Evolutionary conservation across 64 coral and sea anemone species (phyloP).

Genomic region (Acropora tenuis): DNA sequence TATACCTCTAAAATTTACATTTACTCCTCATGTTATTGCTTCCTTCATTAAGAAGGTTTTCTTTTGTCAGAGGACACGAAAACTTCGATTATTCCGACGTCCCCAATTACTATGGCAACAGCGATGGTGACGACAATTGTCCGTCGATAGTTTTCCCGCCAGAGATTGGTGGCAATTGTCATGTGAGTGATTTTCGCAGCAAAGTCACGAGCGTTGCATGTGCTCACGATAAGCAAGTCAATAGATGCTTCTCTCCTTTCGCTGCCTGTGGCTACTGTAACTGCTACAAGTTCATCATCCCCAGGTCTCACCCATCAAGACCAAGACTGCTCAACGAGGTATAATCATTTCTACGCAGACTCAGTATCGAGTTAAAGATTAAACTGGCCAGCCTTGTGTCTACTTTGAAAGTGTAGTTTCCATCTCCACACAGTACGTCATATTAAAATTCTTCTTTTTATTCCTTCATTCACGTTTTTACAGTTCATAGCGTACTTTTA

Average conservation of each 20-base stretch:
- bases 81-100: neutral
- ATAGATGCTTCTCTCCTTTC: neutral
- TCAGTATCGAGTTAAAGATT: neutral
- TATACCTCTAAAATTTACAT: too few relatives aligned
- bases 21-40: too few relatives aligned
- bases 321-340: neutral
- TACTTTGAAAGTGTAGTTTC: too few relatives aligned
- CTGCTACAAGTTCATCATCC: constrained; percentile 18
- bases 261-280: neutral
- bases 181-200: constrained; percentile 18
- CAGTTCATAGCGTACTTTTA: too few relatives aligned
- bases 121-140: neutral
- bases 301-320: constrained; percentile 4
- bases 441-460: too few relatives aligned
- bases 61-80: too few relatives aligned
- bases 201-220: neutral
- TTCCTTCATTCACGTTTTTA: too few relatives aligned
- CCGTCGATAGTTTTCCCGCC: neutral
- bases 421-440: too few relatives aligned
- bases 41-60: too few relatives aligned
- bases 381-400: too few relatives aligned
- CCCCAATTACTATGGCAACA: neutral
- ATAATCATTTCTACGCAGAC: neutral
- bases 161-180: neutral
- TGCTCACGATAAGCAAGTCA: neutral